phyloP scores from a whole-genome alignment of 2,888 invertebrate species.

The Atethmia centrago region DNA sequence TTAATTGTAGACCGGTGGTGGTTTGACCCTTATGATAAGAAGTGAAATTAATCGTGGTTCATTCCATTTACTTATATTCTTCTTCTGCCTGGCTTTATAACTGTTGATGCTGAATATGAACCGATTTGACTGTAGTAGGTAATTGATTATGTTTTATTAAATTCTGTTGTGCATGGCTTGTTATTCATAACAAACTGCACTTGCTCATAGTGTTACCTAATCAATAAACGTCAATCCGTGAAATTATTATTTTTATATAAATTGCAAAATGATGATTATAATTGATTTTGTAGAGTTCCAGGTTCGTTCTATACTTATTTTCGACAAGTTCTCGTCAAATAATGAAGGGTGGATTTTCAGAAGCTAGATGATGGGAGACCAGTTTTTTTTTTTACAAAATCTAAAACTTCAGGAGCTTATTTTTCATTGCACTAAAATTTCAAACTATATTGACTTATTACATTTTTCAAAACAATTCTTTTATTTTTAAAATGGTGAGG shows the following conservation, averaged over 20 bases:
- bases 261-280: neutral
- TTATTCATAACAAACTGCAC: neutral
- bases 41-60: neutral
- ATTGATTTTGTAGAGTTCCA: neutral
- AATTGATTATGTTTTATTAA: neutral
- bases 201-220: neutral
- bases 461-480: neutral
- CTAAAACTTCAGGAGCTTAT: neutral
- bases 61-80: neutral
- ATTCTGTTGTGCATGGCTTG: neutral
- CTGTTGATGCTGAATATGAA: neutral
- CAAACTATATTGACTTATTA: neutral
- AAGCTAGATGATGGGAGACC: neutral
- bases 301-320: neutral
- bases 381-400: neutral
- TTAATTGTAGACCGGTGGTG: neutral
- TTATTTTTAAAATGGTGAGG: neutral
- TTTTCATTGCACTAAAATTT: neutral
- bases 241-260: slow-evolving; percentile 12
- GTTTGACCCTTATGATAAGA: neutral
- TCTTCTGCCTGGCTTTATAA: neutral
- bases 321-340: neutral
- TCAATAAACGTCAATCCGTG: slow-evolving; percentile 19
- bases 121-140: too few species aligned
- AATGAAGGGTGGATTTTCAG: neutral